These are phyloP conservation scores for Drosophila aldrichi DNA, from an alignment of 2,888 invertebrate genomes.

Conservation along the genomic window DNA sequence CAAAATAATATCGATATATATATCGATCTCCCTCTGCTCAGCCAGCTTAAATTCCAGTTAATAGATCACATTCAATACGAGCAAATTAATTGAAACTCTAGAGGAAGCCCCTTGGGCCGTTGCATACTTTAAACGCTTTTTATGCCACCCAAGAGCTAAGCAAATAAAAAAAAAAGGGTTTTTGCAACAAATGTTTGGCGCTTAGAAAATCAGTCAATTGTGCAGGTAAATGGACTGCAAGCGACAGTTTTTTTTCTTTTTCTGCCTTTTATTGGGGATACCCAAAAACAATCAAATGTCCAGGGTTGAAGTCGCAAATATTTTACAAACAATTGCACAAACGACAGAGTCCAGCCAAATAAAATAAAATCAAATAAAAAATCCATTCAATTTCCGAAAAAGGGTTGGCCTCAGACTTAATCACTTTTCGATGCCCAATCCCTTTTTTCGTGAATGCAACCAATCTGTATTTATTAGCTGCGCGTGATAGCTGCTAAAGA, in stretches of 20 bases:
- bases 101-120: not conserved
- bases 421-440: constrained; percentile 74
- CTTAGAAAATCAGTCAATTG: constrained; percentile 84
- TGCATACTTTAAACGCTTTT: constrained; percentile 30
- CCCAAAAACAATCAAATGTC: constrained; percentile 25
- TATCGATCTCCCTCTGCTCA: not conserved
- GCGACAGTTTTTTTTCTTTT: constrained; percentile 65
- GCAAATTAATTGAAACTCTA: constrained; percentile 36
- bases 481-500: constrained; percentile 79
- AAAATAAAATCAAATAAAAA: constrained; percentile 39
- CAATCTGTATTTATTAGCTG: constrained; percentile 81
- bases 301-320: constrained; percentile 59
- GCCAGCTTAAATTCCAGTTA: not conserved
- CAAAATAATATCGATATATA: not conserved
- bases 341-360: constrained; percentile 31
- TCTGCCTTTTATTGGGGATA: constrained; percentile 9
- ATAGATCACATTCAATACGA: not conserved
- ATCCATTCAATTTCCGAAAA: constrained; percentile 45
- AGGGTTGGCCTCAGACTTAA: constrained; percentile 73
- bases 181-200: constrained; percentile 40
- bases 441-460: constrained; percentile 63
- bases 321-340: constrained; percentile 76
- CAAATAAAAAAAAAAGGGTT: constrained; percentile 34
- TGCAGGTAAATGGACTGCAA: constrained; percentile 84
- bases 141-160: constrained; percentile 17